Evolutionary conservation across 2,888 invertebrate genomes (phyloP), one percentile per base, ranked within the genome.

Genomic region (Acrobasis repandana): DNA sequence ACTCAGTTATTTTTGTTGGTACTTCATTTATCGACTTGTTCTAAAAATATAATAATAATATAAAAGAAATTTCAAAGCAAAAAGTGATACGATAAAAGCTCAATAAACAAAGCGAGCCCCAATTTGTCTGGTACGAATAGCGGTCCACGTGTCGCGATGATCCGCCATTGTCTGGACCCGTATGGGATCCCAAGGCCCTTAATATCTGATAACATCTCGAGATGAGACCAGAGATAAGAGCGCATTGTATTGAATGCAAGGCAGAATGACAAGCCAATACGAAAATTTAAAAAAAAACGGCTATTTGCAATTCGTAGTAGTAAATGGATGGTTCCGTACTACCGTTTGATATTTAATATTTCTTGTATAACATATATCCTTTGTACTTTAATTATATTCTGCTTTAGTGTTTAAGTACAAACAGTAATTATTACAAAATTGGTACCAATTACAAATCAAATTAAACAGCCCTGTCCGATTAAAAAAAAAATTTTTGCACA

Each of bases 191-290:
- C 77, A 76, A 74, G 72, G 74, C 75, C 78, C 69, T 67, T 69
- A n/a, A 67, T 69, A 63, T 61, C 71, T 73, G 90, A 90, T 90
- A 90, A 86, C 77, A 84, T 85, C 87, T 69, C 72, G 71, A 70
- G 66, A 82, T 86, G 85, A 86, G 63, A 62, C 61, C 58, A 57
- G 4, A 80, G 88, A 88, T 88, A 89, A 86, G 80, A 73, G 67
- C 71, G 74, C 73, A 82, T 85, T 85, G 83, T 83, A 69, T 75
- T 28, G 28, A 28, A 28, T 6, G 70, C 72, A 63, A 79, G 76
- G 80, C 79, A 68, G 71, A 72, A 47, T 58, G 48, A 47, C 34
- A 68, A 72, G 75, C 79, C 80, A 80, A 81, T 79, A 78, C 73
- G 67, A 72, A 70, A 65, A 66, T 71, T 65, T 68, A 68, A 70